Conservation (phyloP, 53 echinoderm and acorn worm species). For the Astropecten irregularis region DNA sequence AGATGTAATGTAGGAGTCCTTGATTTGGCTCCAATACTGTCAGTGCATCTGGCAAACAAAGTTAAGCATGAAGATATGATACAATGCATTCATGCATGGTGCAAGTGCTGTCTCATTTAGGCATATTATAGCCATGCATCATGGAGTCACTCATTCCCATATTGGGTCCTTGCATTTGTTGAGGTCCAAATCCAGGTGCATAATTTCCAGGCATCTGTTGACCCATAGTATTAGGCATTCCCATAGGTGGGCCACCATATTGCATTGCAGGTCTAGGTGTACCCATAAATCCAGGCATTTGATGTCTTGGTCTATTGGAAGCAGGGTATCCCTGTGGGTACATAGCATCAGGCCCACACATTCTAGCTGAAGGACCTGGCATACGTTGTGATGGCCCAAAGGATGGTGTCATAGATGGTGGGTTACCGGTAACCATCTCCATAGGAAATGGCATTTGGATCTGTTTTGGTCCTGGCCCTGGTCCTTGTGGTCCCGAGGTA, state of each 20-base stretch:
- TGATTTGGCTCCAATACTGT: no score
- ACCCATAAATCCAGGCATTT: slow-evolving; percentile 62
- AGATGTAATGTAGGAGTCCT: no score
- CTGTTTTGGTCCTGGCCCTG: slow-evolving; percentile 88
- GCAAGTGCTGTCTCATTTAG: slow-evolving; percentile 16
- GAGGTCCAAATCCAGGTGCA: slow-evolving; percentile 70
- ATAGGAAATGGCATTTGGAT: slow-evolving; percentile 98
- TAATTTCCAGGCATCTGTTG: slow-evolving; percentile 55
- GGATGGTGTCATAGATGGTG: slow-evolving; percentile 71
- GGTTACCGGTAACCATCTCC: slow-evolving; percentile 93
- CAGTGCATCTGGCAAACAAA: no score
- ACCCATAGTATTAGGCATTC: slow-evolving; percentile 46
- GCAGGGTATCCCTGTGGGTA: slow-evolving; percentile 69
- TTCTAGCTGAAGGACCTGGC: slow-evolving; percentile 68
- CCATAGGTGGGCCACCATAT: slow-evolving; percentile 65
- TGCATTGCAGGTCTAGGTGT: slow-evolving; percentile 75
- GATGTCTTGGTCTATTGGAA: slow-evolving; percentile 78
- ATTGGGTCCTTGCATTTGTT: slow-evolving; percentile 51
- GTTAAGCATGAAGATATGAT: no score
- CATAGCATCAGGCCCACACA: slow-evolving; percentile 82
- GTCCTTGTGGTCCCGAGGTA: slow-evolving; percentile 45
- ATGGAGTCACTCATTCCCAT: slow-evolving; percentile 72
- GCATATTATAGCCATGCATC: slow-evolving; percentile 49
- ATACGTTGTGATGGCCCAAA: slow-evolving; percentile 77
- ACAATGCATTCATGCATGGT: no score